Base-by-base conservation (phyloP, 2,797 vertebrate genomes). In the Poliocrania exsul region DNA sequence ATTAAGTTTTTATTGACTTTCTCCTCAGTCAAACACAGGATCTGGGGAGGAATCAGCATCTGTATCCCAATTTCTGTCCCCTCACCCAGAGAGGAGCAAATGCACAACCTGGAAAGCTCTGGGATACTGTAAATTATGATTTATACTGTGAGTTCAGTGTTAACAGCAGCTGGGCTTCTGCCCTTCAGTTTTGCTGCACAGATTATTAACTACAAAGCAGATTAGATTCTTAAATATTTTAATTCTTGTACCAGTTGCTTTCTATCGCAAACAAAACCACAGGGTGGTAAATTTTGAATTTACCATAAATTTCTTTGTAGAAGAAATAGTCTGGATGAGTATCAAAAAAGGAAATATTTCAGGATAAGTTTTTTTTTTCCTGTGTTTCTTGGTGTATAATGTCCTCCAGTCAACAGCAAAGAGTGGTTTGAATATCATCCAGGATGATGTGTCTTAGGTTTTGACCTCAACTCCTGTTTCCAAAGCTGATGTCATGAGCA, bases 381-480 rank as follows among this genome's bases (percentile, higher is more conserved):
- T 80, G 16, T 71, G 14, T 54, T 62, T 83, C 23, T 64, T 51
- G 38, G 29, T 74, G 23, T 72, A 42, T 82, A 75, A 91, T 77
- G 60, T 67, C 62, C 28, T 90, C 86, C 29, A 44, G 83, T 86
- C 88, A 90, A 53, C 88, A 90, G 38, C 47, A 75, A 90, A 49
- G 70, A 42, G 10, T 75, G 35, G 73, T 96, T 91, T 96, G 46
- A 92, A 51, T 77, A 56, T 38, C 73, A 57, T 84, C 93, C 62
- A 90, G 49, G 62, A 20, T 9, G 24, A 20, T 10, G 26, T 53
- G 46, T 44, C 65, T 83, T 83, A 51, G 19, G 49, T 92, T 90
- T 56, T 93, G 67, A 93, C 77, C 79, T 75, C 44, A 2, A 29
- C 40, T 94, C 8, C 1, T 82, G 62, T 90, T 81, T 75, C 71